Evolutionary conservation across 1,140 invertebrate species (phyloP), one percentile per base, ranked within the genome.

Genomic region (Drosophila serrata): DNA sequence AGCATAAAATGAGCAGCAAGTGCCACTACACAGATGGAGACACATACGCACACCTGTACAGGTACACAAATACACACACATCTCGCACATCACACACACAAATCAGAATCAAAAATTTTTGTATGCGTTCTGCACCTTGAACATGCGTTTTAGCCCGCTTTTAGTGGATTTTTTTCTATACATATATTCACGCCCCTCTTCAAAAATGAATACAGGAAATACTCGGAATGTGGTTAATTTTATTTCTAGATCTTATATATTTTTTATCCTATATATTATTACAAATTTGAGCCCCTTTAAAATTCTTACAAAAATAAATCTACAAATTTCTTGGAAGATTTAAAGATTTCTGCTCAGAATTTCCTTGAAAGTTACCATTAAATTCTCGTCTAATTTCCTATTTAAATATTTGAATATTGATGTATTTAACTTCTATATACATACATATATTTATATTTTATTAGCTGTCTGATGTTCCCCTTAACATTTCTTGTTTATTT

Each of bases 1-100:
- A 78, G 81, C 85, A 90, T 90, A 79, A 90, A 90, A 90, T 90
- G 85, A 90, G 85, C 85, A 90, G 85, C 86, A 85, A 90, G 86
- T 90, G 85, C 78, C 86, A 90, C 85, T 90, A 81, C 81, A 88
- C 64, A 75, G 40, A 49, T 70, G 70, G 53, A 80, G 45, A 45
- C 65, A 72, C 46, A 67, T 43, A 60, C 45, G 45, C 63, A 45
- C 67, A 49, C 56, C 49, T 53, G 19, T 6, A 35, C 17, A 15
- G 49, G 29, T 17, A 27, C 24, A 22, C 39, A 43, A 31, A 40
- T 39, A 37, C 33, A 39, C 6, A 11, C 8, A 43, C 40, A 40
- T 33, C 39, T n/a, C n/a, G n/a, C n/a, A n/a, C n/a, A n/a, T n/a
- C 42, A 45, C 37, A 22, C 29, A 46, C 27, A 27, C 43, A 12